These are phyloP conservation scores for Polydrusus tereticollis DNA, from an alignment of 2,888 invertebrate genomes.

Conservation along the genomic window DNA sequence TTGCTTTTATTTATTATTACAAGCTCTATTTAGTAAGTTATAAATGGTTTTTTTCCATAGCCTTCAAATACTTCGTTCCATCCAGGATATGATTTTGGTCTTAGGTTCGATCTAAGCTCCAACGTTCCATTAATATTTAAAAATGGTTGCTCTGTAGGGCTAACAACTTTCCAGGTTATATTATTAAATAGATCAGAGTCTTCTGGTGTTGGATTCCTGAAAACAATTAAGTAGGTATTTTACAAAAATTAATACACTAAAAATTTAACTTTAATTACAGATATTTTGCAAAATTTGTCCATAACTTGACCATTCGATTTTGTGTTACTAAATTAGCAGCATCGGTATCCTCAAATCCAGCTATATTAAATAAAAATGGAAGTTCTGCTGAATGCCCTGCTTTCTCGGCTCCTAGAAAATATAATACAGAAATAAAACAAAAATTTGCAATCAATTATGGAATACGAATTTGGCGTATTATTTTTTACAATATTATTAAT, in stretches of 20 bases:
- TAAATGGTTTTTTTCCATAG: background rate
- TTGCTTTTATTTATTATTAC: background rate
- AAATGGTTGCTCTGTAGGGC: background rate
- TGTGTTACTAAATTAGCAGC: slow-evolving; percentile 42
- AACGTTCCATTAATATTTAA: background rate
- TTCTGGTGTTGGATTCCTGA: slow-evolving; percentile 1
- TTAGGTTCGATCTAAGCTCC: background rate
- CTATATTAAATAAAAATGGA: slow-evolving; percentile 21
- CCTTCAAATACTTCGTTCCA: background rate
- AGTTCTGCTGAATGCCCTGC: slow-evolving; percentile 9
- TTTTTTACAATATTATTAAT: no score
- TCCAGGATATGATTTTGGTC: background rate
- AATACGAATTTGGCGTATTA: no score
- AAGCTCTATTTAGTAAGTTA: background rate
- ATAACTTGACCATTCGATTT: slow-evolving; percentile 50
- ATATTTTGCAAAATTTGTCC: slow-evolving; percentile 57
- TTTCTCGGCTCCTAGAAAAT: slow-evolving; percentile 18
- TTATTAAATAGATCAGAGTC: background rate
- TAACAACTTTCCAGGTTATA: background rate
- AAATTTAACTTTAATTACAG: slow-evolving; percentile 14
- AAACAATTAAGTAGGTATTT: background rate
- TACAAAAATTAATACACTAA: background rate
- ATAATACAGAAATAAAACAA: background rate
- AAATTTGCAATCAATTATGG: no score
- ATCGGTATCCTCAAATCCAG: background rate